These are phyloP conservation scores for Alauda arvensis DNA, from an alignment of 2,797 vertebrate genomes.

Conservation along the genomic window DNA sequence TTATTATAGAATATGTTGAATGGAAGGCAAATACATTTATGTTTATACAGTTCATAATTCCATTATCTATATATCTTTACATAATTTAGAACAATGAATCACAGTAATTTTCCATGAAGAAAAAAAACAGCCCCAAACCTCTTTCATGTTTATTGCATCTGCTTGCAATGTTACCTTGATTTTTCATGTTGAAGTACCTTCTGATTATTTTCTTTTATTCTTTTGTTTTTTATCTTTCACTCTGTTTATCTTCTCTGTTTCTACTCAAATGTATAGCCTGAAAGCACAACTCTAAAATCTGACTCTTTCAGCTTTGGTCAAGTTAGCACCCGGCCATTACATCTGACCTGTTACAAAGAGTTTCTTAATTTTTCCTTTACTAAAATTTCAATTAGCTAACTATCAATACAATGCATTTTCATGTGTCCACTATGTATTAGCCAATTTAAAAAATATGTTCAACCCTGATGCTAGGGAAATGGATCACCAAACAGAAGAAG, in stretches of 20 bases:
- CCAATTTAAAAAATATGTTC: background rate
- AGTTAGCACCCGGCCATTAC: background rate
- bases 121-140: slow-evolving; percentile 18
- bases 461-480: background rate
- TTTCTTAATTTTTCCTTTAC: slow-evolving; percentile 12
- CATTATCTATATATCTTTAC: slow-evolving; percentile 60
- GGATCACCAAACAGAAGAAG: background rate
- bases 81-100: slow-evolving; percentile 66
- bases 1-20: slow-evolving; percentile 55
- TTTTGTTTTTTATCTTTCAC: background rate
- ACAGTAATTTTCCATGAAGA: slow-evolving; percentile 58
- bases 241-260: slow-evolving; percentile 9
- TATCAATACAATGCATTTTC: background rate
- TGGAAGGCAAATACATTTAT: slow-evolving; percentile 51
- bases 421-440: background rate
- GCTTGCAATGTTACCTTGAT: slow-evolving; percentile 37
- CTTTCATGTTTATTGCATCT: slow-evolving; percentile 28
- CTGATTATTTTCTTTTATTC: background rate
- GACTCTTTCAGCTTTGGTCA: background rate
- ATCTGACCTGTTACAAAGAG: background rate
- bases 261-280: background rate
- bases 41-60: slow-evolving; percentile 48
- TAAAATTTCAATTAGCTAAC: background rate
- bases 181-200: slow-evolving; percentile 45
- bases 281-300: slow-evolving; percentile 23